These are phyloP conservation scores for Mactra quadrangularis DNA, from an alignment of 1,140 invertebrate species.

Conservation along the genomic window DNA sequence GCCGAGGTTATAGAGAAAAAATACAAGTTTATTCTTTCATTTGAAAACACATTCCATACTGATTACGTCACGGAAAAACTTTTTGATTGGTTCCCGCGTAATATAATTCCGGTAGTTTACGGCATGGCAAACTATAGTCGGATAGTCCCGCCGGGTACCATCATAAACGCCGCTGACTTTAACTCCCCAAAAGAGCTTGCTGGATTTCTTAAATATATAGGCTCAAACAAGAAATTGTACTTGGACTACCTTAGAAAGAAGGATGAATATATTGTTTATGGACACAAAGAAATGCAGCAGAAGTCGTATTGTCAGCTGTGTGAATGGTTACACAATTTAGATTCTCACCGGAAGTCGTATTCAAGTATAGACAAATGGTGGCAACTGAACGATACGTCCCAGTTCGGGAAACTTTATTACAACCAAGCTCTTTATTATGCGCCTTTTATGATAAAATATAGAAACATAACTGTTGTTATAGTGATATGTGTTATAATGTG, in stretches of 20 bases:
- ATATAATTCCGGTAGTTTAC: slow-evolving; percentile 31
- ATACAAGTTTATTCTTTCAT: slow-evolving; percentile 80
- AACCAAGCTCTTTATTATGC: too few species aligned
- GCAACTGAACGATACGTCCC: slow-evolving; percentile 9
- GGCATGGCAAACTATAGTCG: slow-evolving; percentile 16
- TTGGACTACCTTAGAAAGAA: slow-evolving; percentile 11
- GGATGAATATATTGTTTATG: background rate
- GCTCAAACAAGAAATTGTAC: background rate
- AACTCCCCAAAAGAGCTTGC: slow-evolving; percentile 25
- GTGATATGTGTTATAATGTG: too few species aligned
- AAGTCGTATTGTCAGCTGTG: slow-evolving; percentile 6
- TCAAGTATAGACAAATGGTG: slow-evolving; percentile 8
- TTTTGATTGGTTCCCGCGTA: slow-evolving; percentile 84
- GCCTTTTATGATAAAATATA: too few species aligned
- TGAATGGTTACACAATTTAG: slow-evolving; percentile 15
- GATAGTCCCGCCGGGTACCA: slow-evolving; percentile 1
- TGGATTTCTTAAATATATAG: background rate
- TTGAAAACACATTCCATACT: slow-evolving; percentile 94
- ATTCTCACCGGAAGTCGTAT: slow-evolving; percentile 4
- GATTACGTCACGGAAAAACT: slow-evolving; percentile 99
- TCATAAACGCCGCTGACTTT: slow-evolving; percentile 34
- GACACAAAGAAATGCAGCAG: slow-evolving; percentile 12
- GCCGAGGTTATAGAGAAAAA: background rate
- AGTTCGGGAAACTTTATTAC: slow-evolving; percentile 1
- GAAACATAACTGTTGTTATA: too few species aligned